Base-by-base conservation (phyloP, 2,797 vertebrate genomes). In the Uromys caudimaculatus region DNA sequence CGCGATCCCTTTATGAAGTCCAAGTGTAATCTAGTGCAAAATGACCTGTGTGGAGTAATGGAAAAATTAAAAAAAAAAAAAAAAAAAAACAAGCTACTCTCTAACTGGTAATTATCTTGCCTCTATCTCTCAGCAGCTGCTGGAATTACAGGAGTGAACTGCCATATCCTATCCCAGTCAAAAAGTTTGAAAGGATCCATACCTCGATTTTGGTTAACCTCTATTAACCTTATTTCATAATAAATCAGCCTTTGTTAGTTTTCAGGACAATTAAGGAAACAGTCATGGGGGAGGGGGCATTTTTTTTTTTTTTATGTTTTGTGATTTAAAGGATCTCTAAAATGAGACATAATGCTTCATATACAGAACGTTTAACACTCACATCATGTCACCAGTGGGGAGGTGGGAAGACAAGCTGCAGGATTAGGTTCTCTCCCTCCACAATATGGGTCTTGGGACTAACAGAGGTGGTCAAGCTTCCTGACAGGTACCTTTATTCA, bases 271-370 rank as follows among this genome's bases (percentile, higher is more conserved):
- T 9, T 32, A 93, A 87, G 56, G 83, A 91, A 93, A 95, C 79
- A 76, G 38, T 58, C 62, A 38, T 1, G 83, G n/a, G 44, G 23
- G 47, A 29, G 19, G n/a, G 10, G 1, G n/a, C n/a, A n/a, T n/a
- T n/a, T n/a, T n/a, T n/a, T n/a, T n/a, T n/a, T 75, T 83, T 91
- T 94, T 81, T 94, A 78, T 91, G 4, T 35, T 91, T 29, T 89
- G 27, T 47, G 82, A 60, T n/a, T 79, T 64, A 67, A 78, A 38
- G 17, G 2, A 87, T 77, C 64, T 56, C 58, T 91, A 52, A 96
- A 76, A 29, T 52, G 94, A 24, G 44, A 79, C 76, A 32, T 90
- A 89, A 24, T 38, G n/a, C n/a, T 71, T 47, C 41, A 47, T 47
- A 47, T 9, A 44, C 35, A 52, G 32, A 32, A 19, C 7, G 17